Base-by-base conservation (phyloP, 2,888 invertebrate species). In the Zhuqinia jingwanae region DNA sequence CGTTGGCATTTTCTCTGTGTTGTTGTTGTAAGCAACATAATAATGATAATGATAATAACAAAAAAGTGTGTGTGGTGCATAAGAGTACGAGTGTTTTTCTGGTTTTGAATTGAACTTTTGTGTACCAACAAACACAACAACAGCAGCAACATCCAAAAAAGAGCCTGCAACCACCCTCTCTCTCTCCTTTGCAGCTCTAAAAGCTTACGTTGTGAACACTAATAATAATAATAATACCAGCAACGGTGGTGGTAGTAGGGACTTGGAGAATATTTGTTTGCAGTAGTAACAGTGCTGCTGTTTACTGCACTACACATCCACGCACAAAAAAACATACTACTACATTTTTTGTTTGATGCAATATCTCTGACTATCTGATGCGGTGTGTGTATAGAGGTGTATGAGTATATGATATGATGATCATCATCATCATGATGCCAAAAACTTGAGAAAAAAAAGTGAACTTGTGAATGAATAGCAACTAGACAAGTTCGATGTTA, bases 51-150 rank as follows among this genome's bases (percentile, higher is more conserved):
- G 27, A 73, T 73, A 73, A 73, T 73, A 47, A 73, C 50, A 50
- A 73, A 78, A n/a, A n/a, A n/a, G n/a, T n/a, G n/a, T n/a, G 60
- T 78, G 78, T 45, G 60, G 78, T 78, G 78, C 78, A 78, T 78
- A n/a, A n/a, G n/a, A 50, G 27, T 47, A 63, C 42, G 17, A 73
- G 58, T 45, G 47, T 70, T 60, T 81, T 63, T 53, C 68, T n/a
- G 45, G 56, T 56, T n/a, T 58, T 73, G 42, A 27, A 73, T 81
- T 73, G 73, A 60, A 60, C 73, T 73, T 73, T 73, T 50, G 25
- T 25, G 45, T 17, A 63, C 25, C 42, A 73, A 73, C 73, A 50
- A 70, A 70, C 45, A n/a, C n/a, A n/a, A n/a, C n/a, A n/a, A n/a
- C n/a, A n/a, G n/a, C n/a, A n/a, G n/a, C n/a, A n/a, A n/a, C n/a